Evolutionary conservation across 2,888 invertebrate genomes (phyloP), one percentile per base, ranked within the genome.

Genomic region (Heliconius ethilla): DNA sequence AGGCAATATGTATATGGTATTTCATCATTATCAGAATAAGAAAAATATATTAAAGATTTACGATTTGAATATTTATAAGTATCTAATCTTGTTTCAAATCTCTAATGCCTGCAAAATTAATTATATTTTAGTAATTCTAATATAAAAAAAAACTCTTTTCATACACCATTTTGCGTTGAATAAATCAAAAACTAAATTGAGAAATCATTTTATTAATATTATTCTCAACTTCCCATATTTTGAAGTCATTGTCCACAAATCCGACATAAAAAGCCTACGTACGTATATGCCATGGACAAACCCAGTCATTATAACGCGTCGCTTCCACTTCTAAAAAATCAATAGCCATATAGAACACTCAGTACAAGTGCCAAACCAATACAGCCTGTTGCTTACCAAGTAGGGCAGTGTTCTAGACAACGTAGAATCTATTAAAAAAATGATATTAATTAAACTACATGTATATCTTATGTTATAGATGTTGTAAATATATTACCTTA

Each of bases 331-430:
- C 7, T 15, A 69, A 69, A 69, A 69, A 69, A 69, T 69, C 69
- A 69, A 69, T 69, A 69, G 25, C 40, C 37, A 40, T 69, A 69
- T 40, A 69, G 33, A 37, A 66, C 37, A 37, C 67, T 37, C 11
- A 33, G 11, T n/a, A 37, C 37, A n/a, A 67, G 22, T 67, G n/a
- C n/a, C n/a, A 37, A 67, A n/a, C n/a, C 67, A 37, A 37, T n/a
- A 37, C 37, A n/a, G 22, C 22, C 11, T 4, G 37, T 37, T 67
- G n/a, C 37, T 67, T 67, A 67, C n/a, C 13, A 40, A 69, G 1
- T 69, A 69, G 69, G 25, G 40, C 69, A 25, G 10, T 3, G n/a
- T 67, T 67, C 18, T 63, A 63, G 27, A 13, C 27, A 27, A 63
- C n/a, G 13, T 63, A 25, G 27, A 63, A 63, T 13, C 5, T 27